phyloP scores from a whole-genome alignment of 2,113 vertebrate genomes.

The Serinus canaria region DNA sequence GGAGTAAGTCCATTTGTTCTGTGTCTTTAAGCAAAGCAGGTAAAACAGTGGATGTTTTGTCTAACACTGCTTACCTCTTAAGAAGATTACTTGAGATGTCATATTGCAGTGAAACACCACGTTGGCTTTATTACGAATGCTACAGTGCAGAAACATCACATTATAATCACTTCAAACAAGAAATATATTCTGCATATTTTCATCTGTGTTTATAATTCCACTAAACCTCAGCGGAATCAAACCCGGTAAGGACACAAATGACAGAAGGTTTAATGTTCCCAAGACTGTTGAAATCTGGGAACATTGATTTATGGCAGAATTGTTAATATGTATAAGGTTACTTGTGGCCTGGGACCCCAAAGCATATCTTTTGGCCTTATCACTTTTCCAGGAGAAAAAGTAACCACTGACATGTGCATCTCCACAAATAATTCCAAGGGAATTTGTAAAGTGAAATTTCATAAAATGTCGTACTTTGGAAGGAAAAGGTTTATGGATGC shows the following conservation, averaged over 20 bases:
- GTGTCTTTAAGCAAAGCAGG: constrained; percentile 59
- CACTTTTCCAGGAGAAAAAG: constrained; percentile 60
- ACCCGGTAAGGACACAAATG: constrained; percentile 62
- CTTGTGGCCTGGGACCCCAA: constrained; percentile 60
- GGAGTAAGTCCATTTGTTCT: constrained; percentile 55
- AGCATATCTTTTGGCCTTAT: constrained; percentile 62
- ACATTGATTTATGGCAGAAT: constrained; percentile 56
- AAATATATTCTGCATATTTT: constrained; percentile 75
- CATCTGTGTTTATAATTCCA: constrained; percentile 73
- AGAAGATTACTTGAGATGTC: constrained; percentile 75
- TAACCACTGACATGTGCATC: constrained; percentile 19
- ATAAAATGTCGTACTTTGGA: background rate
- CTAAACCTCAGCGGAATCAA: constrained; percentile 73
- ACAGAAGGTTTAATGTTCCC: constrained; percentile 67
- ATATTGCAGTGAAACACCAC: constrained; percentile 58
- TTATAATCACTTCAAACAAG: constrained; percentile 76
- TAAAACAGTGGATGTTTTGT: constrained; percentile 61
- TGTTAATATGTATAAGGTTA: constrained; percentile 72
- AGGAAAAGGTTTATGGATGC: constrained; percentile 1
- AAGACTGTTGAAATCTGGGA: constrained; percentile 55
- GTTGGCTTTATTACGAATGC: constrained; percentile 70
- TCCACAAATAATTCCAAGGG: constrained; percentile 15
- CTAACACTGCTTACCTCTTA: constrained; percentile 72
- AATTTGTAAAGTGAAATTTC: constrained; percentile 37
- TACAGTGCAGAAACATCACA: constrained; percentile 70